Conservation (phyloP, 2,888 invertebrate genomes). For the Cantharis nigra region DNA sequence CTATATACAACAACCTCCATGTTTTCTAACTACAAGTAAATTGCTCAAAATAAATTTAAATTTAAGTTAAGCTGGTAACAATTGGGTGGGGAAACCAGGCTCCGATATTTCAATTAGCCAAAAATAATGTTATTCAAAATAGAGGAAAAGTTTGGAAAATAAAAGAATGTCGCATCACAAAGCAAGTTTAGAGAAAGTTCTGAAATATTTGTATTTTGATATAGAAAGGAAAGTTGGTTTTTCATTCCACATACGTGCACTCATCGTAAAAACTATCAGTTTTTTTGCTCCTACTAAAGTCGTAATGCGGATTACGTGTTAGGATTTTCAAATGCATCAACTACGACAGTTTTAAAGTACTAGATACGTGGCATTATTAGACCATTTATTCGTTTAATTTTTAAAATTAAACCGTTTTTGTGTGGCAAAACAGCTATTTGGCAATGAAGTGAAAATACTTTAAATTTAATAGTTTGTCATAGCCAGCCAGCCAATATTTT, state of each 20-base stretch:
- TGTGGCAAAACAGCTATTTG: background rate
- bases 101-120: too few species aligned
- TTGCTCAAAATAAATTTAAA: too few species aligned
- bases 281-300: slow-evolving; percentile 36
- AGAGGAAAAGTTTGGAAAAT: background rate
- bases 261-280: slow-evolving; percentile 38
- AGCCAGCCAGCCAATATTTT: background rate
- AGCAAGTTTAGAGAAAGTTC: background rate
- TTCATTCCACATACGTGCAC: slow-evolving; percentile 35
- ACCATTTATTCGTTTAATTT: background rate
- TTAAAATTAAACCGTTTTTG: background rate
- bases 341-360: slow-evolving; percentile 20
- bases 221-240: slow-evolving; percentile 21
- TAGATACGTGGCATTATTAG: slow-evolving; percentile 13
- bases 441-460: background rate
- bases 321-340: slow-evolving; percentile 24
- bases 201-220: background rate
- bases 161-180: background rate
- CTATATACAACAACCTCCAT: too few species aligned
- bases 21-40: too few species aligned
- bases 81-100: too few species aligned
- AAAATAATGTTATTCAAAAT: too few species aligned
- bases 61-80: too few species aligned
- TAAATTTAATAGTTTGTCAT: background rate
- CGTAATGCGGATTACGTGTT: slow-evolving; percentile 37